Conservation (phyloP, 1,140 invertebrate genomes). For the Drosophila albomicans region DNA sequence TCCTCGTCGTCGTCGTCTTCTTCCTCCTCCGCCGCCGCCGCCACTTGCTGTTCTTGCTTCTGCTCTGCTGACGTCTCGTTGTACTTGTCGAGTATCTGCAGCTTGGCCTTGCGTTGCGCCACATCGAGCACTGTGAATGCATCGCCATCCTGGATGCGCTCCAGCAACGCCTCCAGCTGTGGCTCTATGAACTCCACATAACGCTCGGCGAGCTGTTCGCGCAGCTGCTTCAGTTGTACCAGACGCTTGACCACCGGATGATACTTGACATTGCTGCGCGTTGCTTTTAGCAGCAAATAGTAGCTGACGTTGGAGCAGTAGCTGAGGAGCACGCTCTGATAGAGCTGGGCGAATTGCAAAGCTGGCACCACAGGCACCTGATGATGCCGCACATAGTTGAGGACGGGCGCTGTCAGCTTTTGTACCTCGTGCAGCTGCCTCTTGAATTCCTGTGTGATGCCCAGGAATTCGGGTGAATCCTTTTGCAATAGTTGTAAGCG, state of each 20-base stretch:
- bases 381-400: constrained; percentile 88
- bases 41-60: not conserved
- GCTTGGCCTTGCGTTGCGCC: constrained; percentile 70
- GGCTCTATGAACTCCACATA: constrained; percentile 86
- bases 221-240: constrained; percentile 91
- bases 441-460: constrained; percentile 92
- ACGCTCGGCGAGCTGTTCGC: constrained; percentile 88
- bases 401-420: constrained; percentile 88
- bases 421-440: constrained; percentile 89
- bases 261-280: constrained; percentile 88
- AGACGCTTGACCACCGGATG: constrained; percentile 95
- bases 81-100: constrained; percentile 78
- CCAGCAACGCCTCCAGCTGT: constrained; percentile 88
- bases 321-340: constrained; percentile 90
- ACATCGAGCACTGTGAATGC: constrained; percentile 83
- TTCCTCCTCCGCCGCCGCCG: not conserved
- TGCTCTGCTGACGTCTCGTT: not conserved
- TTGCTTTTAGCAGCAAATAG: constrained; percentile 93
- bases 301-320: constrained; percentile 95
- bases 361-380: constrained; percentile 80
- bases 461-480: constrained; percentile 93
- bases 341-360: constrained; percentile 88
- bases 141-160: constrained; percentile 85
- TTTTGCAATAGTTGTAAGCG: constrained; percentile 91
- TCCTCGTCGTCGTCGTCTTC: constrained; percentile 16